These are phyloP conservation scores for Micoletzkya japonica DNA, from an alignment of 2,888 invertebrate genomes.

Conservation along the genomic window DNA sequence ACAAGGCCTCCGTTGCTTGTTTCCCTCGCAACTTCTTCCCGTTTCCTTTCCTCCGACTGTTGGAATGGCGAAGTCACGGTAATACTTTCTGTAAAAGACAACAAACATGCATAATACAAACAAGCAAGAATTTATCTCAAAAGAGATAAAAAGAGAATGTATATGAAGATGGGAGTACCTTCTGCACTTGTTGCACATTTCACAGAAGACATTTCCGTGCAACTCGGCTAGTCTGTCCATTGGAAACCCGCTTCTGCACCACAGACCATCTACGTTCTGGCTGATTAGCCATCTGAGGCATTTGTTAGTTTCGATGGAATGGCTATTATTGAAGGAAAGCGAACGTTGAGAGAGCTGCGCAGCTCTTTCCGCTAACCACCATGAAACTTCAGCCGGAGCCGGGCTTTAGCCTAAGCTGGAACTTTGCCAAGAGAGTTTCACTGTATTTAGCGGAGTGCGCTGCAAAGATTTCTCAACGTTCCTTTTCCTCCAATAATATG, in stretches of 20 bases:
- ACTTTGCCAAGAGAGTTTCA: too few relatives aligned
- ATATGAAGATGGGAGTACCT: too few relatives aligned
- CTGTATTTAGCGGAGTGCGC: too few relatives aligned
- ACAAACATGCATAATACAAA: neutral
- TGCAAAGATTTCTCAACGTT: too few relatives aligned
- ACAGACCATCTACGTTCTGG: constrained; percentile 70
- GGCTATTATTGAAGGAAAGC: neutral
- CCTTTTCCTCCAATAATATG: too few relatives aligned
- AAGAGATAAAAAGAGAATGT: constrained; percentile 10
- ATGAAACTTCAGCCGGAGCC: too few relatives aligned
- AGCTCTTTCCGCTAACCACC: neutral
- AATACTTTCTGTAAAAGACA: constrained; percentile 74
- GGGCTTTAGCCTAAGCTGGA: too few relatives aligned
- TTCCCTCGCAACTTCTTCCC: constrained; percentile 73
- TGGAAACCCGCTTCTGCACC: constrained; percentile 87
- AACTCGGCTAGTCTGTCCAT: constrained; percentile 84
- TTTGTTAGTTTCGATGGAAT: neutral
- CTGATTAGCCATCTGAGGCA: constrained; percentile 67
- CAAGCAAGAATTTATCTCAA: neutral
- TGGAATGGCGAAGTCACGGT: constrained; percentile 74
- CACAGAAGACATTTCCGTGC: constrained; percentile 97
- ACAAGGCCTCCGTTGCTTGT: constrained; percentile 23
- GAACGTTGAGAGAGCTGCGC: neutral
- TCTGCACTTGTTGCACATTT: constrained; percentile 84
- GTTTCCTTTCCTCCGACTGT: constrained; percentile 81